Conservation (phyloP, 2,113 vertebrate species). For the Semnornis frantzii region DNA sequence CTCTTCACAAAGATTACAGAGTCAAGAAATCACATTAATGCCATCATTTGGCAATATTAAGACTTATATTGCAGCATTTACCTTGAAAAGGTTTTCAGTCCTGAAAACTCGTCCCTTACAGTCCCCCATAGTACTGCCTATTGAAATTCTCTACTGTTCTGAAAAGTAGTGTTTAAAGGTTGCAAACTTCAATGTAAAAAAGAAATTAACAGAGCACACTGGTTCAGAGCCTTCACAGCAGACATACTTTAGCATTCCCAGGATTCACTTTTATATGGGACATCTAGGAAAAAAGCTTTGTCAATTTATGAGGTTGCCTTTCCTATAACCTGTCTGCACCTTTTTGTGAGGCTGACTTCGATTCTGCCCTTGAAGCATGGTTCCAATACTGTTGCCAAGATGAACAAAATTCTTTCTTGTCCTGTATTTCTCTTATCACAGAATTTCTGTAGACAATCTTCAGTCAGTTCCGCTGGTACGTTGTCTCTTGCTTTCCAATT, state of each 20-base stretch:
- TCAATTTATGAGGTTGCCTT: not conserved
- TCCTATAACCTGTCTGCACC: not conserved
- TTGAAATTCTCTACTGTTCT: not conserved
- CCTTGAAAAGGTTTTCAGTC: not conserved
- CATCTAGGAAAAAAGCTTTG: not conserved
- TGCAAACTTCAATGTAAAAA: conserved; percentile 16
- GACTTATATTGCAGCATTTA: not conserved
- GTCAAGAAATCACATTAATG: not conserved
- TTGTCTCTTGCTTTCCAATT: conserved; percentile 17
- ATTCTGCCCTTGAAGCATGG: not conserved
- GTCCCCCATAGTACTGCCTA: not conserved
- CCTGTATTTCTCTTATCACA: conserved; percentile 3
- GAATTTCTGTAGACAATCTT: not conserved
- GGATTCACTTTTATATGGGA: not conserved
- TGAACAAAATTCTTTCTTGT: not conserved
- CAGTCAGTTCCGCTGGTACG: not conserved
- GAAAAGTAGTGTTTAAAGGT: not conserved
- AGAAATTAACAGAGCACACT: not conserved
- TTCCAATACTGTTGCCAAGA: not conserved
- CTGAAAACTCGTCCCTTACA: not conserved
- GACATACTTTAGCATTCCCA: not conserved
- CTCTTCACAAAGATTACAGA: not conserved
- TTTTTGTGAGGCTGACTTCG: not conserved
- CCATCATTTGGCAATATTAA: not conserved
- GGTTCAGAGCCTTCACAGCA: not conserved